Percentiles rank a stretch among this genome's conserved stretches.
phyloP scores from a whole-genome alignment of 2,113 vertebrate genomes.

The Brevimyrus niger region DNA sequence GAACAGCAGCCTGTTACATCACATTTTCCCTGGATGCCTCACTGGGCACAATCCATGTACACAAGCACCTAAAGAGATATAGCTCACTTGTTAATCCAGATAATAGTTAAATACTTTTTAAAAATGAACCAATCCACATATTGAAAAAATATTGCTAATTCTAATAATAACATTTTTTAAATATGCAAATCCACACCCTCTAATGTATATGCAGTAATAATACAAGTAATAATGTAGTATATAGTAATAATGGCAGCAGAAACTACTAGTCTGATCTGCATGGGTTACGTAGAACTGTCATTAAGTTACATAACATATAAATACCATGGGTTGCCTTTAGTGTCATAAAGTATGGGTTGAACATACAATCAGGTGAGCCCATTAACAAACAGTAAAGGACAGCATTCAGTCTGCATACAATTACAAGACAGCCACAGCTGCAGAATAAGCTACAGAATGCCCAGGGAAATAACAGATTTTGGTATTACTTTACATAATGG shows the following conservation, averaged over 20 bases:
- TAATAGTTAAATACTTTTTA: background rate
- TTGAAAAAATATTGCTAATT: background rate
- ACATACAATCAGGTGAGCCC: background rate
- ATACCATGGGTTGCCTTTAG: background rate
- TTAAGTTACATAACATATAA: constrained; percentile 1
- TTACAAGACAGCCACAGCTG: background rate
- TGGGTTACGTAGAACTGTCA: background rate
- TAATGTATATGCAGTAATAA: background rate
- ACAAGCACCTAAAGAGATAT: background rate
- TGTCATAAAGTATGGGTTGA: background rate
- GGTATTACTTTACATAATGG: background rate
- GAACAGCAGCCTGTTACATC: background rate
- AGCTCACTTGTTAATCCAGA: background rate
- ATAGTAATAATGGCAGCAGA: background rate
- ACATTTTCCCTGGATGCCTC: background rate
- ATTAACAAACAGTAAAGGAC: background rate
- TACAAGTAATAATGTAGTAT: background rate
- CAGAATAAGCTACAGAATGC: background rate
- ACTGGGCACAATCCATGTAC: background rate
- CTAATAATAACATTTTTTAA: background rate
- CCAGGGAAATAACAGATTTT: background rate
- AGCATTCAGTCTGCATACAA: background rate
- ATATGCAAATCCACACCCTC: background rate
- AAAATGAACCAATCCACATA: background rate
- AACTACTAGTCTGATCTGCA: background rate